phyloP scores from a whole-genome alignment of 2,797 vertebrate genomes.

The Champsocephalus gunnari region DNA sequence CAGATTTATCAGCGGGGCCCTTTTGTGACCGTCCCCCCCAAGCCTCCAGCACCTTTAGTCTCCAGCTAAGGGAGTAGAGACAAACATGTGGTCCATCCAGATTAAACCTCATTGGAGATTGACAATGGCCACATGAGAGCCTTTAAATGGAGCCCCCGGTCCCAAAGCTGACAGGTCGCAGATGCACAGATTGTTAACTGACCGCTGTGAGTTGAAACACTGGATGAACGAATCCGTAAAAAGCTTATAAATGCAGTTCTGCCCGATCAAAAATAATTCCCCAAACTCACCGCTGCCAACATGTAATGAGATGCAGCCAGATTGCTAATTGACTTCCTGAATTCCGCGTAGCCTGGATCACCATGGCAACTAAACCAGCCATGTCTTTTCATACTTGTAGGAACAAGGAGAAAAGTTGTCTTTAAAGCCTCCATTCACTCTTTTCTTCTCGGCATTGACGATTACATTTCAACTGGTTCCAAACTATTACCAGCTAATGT shows the following conservation, averaged over 20 bases:
- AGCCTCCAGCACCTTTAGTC: slow-evolving; percentile 61
- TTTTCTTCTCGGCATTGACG: slow-evolving; percentile 38
- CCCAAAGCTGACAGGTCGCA: slow-evolving; percentile 65
- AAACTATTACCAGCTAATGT: slow-evolving; percentile 53
- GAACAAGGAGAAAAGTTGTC: slow-evolving; percentile 39
- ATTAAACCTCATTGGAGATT: slow-evolving; percentile 77
- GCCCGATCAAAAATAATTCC: slow-evolving; percentile 61
- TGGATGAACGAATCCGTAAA: slow-evolving; percentile 46
- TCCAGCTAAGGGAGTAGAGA: slow-evolving; percentile 59
- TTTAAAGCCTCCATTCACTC: slow-evolving; percentile 37
- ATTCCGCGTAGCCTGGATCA: slow-evolving; percentile 77
- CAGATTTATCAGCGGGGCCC: slow-evolving; percentile 81
- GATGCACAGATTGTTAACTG: slow-evolving; percentile 60
- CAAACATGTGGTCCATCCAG: slow-evolving; percentile 77
- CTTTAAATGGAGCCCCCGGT: slow-evolving; percentile 61
- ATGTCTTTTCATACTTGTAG: slow-evolving; percentile 46
- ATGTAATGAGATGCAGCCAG: slow-evolving; percentile 82
- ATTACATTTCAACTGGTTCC: slow-evolving; percentile 52
- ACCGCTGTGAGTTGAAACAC: slow-evolving; percentile 37
- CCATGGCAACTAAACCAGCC: slow-evolving; percentile 83
- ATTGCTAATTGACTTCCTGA: slow-evolving; percentile 86
- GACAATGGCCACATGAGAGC: slow-evolving; percentile 71
- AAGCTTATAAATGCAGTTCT: slow-evolving; percentile 34
- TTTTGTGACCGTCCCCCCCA: slow-evolving; percentile 69
- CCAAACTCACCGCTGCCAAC: slow-evolving; percentile 52